phyloP scores from a whole-genome alignment of 2,113 vertebrate species.

The Phalacrocorax brasilianus region DNA sequence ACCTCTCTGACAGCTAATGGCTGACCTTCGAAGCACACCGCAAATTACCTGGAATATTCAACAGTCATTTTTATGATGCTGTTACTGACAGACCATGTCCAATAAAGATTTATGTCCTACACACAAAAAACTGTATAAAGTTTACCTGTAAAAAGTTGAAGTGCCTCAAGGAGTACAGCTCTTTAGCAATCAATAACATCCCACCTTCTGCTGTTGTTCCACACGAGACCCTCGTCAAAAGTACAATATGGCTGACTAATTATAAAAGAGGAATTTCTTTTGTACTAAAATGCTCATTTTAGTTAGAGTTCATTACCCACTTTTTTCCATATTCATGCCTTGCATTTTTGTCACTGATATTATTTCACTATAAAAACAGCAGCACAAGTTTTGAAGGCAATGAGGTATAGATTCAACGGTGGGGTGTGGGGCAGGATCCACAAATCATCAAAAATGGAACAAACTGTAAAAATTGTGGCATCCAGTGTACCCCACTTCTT shows the following conservation, averaged over 20 bases:
- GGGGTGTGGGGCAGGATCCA: not conserved
- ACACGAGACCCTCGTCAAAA: not conserved
- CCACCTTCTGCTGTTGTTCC: not conserved
- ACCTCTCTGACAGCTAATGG: not conserved
- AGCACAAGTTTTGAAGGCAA: not conserved
- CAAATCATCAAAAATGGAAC: slow-evolving; percentile 2
- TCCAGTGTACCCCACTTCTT: not conserved
- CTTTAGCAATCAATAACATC: not conserved
- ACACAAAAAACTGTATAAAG: not conserved
- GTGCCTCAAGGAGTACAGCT: not conserved
- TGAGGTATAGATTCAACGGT: not conserved
- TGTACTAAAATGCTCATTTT: not conserved
- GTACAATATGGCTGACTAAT: not conserved
- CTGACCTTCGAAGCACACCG: not conserved
- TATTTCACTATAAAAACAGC: not conserved
- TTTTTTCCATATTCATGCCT: not conserved
- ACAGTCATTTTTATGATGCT: not conserved
- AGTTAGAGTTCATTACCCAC: not conserved
- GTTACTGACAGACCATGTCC: not conserved
- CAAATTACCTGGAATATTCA: slow-evolving; percentile 39
- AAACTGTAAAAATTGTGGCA: not conserved
- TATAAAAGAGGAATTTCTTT: not conserved
- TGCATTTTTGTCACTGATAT: not conserved
- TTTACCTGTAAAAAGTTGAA: not conserved
- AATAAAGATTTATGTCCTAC: not conserved